Evolutionary conservation across 2,113 vertebrate species (phyloP).

Genomic region (Spea bombifrons): DNA sequence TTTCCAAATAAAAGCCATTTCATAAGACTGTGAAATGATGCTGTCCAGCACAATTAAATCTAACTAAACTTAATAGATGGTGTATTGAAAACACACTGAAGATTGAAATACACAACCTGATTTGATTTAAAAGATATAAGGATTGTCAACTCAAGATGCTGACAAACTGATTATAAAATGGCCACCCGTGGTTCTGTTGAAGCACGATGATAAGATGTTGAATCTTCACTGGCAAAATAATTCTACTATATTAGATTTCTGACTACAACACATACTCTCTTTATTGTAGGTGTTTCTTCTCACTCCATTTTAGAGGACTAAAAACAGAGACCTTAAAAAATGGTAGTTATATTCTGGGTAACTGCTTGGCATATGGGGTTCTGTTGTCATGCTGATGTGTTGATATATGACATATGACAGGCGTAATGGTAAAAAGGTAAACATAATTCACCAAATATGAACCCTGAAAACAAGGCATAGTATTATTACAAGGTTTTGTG

Average conservation of each 20-base stretch:
- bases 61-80: constrained; percentile 7
- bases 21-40: neutral
- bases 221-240: constrained; percentile 26
- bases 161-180: constrained; percentile 16
- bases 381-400: too few species aligned
- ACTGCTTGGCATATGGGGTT: too few species aligned
- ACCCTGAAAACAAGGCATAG: too few species aligned
- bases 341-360: too few species aligned
- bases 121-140: neutral
- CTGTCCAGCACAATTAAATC: constrained; percentile 21
- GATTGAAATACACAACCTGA: neutral
- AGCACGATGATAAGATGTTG: constrained; percentile 8
- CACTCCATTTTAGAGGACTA: neutral
- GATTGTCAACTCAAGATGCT: neutral
- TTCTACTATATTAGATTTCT: neutral
- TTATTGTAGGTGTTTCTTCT: neutral
- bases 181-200: constrained; percentile 27
- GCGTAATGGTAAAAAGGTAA: too few species aligned
- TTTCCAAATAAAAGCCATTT: constrained; percentile 2
- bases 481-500: too few species aligned
- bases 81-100: constrained; percentile 30
- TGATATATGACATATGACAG: too few species aligned
- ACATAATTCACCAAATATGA: too few species aligned
- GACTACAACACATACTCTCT: too few species aligned
- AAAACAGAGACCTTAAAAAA: neutral